Evolutionary conservation across 2,888 invertebrate genomes (phyloP), one percentile per base, ranked within the genome.

Genomic region (Noctua janthina): DNA sequence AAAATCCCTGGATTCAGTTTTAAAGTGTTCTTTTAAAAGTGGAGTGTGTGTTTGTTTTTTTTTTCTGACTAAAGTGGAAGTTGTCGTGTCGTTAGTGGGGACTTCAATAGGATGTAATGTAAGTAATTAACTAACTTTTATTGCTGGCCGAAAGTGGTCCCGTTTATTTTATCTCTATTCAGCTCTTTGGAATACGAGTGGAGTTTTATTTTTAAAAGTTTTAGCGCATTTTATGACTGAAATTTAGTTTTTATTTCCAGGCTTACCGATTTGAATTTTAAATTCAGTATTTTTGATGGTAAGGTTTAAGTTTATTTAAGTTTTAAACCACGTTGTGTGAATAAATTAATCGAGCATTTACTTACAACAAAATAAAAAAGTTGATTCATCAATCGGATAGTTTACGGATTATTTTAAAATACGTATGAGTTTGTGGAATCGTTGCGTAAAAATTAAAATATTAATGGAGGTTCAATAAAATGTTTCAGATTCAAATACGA

Each of bases 91-190:
- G 74, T 54, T 74, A 29, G 69, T 72, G 74, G 49, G 79, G 77
- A 80, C 71, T 74, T 77, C 73, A 51, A 69, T 81, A 84, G 82
- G 80, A 90, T 90, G 86, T 89, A 77, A 90, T 74, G 89, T 89
- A 79, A 90, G 89, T 88, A 87, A 85, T 82, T 83, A 76, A 80
- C 43, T 1, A 81, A 81, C 76, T 89, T 89, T 89, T 86, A 85
- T 85, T 73, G 43, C 56, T 76, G 54, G 43, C 35, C 74, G 17
- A 66, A 78, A 68, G 29, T 78, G 81, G 73, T 64, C 81, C 20
- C 20, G 54, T 76, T 82, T 73, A n/a, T 77, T 80, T 76, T 75
- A 78, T 74, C 15, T 68, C 66, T 79, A 29, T 74, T 78, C 20
- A 72, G 23, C 23, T 67, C 74, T 64, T 74, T 13, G 10, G 64